Evolutionary conservation across 37 sponge, comb jelly and placozoan species (phyloP).

Genomic region (Halisarca cf. caerulea): DNA sequence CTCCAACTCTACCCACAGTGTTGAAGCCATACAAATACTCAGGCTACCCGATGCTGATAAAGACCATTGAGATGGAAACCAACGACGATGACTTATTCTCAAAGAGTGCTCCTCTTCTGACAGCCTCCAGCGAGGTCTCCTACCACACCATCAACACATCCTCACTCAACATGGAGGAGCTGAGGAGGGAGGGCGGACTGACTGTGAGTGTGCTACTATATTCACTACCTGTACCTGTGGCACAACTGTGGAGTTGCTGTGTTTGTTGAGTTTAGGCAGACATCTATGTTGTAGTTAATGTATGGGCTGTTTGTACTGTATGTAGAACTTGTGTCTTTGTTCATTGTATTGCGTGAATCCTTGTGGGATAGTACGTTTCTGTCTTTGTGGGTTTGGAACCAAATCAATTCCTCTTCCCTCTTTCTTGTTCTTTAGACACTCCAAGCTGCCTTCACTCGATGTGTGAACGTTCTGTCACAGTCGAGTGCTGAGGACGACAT

Average conservation of each 20-base stretch:
- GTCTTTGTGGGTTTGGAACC: no score
- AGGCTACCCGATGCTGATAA: slow-evolving; percentile 99
- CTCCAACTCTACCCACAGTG: slow-evolving; percentile 34
- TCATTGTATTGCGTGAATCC: no score
- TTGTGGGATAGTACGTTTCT: no score
- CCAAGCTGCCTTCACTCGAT: slow-evolving; percentile 80
- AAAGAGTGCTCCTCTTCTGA: slow-evolving; percentile 90
- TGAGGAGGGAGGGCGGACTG: slow-evolving; percentile 91
- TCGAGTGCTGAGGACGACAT: slow-evolving; percentile 76
- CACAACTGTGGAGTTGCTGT: no score
- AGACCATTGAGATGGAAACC: slow-evolving; percentile 91
- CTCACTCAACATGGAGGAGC: slow-evolving; percentile 93
- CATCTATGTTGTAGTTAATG: no score
- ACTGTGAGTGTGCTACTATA: no score
- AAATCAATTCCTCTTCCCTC: neutral
- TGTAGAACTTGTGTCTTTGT: no score
- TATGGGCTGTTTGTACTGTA: no score
- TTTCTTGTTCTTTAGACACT: slow-evolving; percentile 51
- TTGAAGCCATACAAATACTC: slow-evolving; percentile 97
- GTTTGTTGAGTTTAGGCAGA: no score
- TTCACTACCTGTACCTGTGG: no score
- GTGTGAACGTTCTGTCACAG: slow-evolving; percentile 78
- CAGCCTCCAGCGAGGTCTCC: slow-evolving; percentile 91
- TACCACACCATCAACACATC: slow-evolving; percentile 95
- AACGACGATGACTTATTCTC: slow-evolving; percentile 87